These are phyloP conservation scores for Butorides virescens DNA, from an alignment of 2,113 vertebrate genomes.

Conservation along the genomic window DNA sequence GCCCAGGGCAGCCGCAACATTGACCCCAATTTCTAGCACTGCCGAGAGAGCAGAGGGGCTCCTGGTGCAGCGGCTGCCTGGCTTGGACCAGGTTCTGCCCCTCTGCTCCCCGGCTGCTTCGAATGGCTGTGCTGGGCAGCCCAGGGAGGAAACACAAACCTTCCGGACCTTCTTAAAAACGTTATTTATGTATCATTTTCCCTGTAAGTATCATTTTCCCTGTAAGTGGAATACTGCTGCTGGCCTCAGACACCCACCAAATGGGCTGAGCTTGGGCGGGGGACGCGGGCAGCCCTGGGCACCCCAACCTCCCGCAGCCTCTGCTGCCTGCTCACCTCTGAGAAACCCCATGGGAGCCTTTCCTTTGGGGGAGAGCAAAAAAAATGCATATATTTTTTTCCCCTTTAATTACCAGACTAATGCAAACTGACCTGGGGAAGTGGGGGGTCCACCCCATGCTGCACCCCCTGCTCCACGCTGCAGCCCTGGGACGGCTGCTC, in stretches of 20 bases:
- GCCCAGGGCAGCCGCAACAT: not conserved
- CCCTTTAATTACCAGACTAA: not conserved
- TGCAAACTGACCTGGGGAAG: not conserved
- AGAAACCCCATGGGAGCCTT: not conserved
- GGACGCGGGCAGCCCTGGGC: accelerated
- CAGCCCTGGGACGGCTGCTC: not conserved
- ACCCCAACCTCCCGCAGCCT: not conserved
- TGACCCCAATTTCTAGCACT: accelerated
- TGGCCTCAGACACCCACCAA: not conserved
- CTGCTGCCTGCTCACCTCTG: not conserved
- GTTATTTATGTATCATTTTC: not conserved
- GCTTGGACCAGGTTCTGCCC: not conserved
- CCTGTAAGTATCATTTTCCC: not conserved
- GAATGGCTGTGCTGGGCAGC: not conserved
- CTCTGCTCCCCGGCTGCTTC: not conserved
- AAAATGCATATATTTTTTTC: accelerated
- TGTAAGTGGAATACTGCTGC: not conserved
- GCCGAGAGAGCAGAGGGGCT: not conserved
- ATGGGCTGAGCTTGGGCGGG: not conserved
- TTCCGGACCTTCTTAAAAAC: not conserved
- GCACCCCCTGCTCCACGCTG: not conserved
- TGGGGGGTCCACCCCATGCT: not conserved
- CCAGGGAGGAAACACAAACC: not conserved
- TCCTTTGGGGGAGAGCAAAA: not conserved
- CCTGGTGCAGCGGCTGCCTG: not conserved